phyloP scores from a whole-genome alignment of 2,888 invertebrate genomes.

The Archips crataeganus region DNA sequence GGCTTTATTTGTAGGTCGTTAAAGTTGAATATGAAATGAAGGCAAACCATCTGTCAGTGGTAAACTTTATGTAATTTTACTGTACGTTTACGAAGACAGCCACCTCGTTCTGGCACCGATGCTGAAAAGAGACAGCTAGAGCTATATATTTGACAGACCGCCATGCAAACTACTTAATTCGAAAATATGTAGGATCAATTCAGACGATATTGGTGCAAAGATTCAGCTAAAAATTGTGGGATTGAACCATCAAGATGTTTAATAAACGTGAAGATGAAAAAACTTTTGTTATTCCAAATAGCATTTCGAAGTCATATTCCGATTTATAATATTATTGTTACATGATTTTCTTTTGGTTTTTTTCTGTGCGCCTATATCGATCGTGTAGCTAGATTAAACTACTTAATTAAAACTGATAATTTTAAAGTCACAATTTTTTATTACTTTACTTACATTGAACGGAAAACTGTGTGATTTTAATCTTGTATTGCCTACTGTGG shows the following conservation, averaged over 20 bases:
- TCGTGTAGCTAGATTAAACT: background rate
- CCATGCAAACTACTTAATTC: background rate
- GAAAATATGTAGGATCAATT: too few relatives aligned
- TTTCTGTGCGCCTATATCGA: background rate
- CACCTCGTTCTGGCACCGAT: too few relatives aligned
- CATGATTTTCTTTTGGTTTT: background rate
- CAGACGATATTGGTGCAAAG: background rate
- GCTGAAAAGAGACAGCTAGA: too few relatives aligned
- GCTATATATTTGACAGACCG: too few relatives aligned
- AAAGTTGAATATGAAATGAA: too few relatives aligned
- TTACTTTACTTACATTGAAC: background rate
- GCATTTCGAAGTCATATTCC: constrained; percentile 7
- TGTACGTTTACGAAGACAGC: too few relatives aligned
- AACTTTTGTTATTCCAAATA: constrained; percentile 1
- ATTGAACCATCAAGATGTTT: too few relatives aligned
- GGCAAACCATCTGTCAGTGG: too few relatives aligned
- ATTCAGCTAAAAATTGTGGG: background rate
- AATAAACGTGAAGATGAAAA: background rate
- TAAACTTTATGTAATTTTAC: too few relatives aligned
- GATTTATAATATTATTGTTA: background rate
- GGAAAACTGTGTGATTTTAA: background rate
- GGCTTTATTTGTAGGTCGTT: too few relatives aligned
- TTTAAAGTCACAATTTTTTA: background rate
- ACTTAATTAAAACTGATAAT: too few relatives aligned
- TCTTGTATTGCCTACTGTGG: background rate